Evolutionary conservation across 1,140 invertebrate genomes (phyloP).

Genomic region (Lysiphlebus fabarum): DNA sequence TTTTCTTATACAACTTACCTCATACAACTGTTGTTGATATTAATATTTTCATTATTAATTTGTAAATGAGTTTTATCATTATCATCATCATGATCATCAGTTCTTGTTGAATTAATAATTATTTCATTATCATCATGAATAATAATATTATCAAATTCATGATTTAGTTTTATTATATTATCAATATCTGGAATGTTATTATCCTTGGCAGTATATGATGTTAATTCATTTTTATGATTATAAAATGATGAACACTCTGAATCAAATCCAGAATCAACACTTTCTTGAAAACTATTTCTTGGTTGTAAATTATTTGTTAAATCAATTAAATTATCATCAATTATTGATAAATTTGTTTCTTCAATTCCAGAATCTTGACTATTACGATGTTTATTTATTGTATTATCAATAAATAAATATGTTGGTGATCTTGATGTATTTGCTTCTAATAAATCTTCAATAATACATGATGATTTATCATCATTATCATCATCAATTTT

Average conservation of each 20-base stretch:
- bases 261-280: constrained; percentile 35
- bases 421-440: constrained; percentile 23
- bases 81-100: not conserved
- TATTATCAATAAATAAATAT: constrained; percentile 30
- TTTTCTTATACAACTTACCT: constrained; percentile 3
- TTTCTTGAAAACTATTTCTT: constrained; percentile 33
- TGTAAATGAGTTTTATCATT: not conserved
- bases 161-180: constrained; percentile 20
- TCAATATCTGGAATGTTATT: constrained; percentile 23
- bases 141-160: constrained; percentile 18
- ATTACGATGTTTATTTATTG: constrained; percentile 28
- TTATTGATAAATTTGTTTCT: constrained; percentile 25
- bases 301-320: constrained; percentile 9
- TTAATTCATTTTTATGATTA: constrained; percentile 21
- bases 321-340: constrained; percentile 20
- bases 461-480: constrained; percentile 5
- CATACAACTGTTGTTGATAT: constrained; percentile 1
- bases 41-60: not conserved
- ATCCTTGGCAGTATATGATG: constrained; percentile 6
- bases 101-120: not conserved
- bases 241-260: constrained; percentile 39
- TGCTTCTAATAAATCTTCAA: constrained; percentile 24
- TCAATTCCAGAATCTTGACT: constrained; percentile 34
- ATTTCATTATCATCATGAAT: not conserved
- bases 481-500: not conserved